Conservation (phyloP, 2,113 vertebrate species). For the Corvus moneduloides region DNA sequence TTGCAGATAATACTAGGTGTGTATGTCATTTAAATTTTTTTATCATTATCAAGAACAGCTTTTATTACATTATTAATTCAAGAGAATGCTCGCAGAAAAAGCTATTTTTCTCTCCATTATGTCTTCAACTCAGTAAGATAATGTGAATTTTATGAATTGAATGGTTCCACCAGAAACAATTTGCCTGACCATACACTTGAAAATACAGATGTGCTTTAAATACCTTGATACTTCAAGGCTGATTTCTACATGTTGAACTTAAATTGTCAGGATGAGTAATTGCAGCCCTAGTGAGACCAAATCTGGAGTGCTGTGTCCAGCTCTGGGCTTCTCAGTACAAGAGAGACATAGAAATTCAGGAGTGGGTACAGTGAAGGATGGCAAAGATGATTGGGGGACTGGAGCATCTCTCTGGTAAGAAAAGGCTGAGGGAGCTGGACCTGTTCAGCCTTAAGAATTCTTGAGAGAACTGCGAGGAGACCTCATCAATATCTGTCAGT, state of each 20-base stretch:
- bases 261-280: not conserved
- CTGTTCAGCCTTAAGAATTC: not conserved
- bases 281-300: not conserved
- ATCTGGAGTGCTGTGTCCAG: not conserved
- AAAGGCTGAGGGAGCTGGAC: not conserved
- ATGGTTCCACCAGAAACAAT: not conserved
- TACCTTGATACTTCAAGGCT: not conserved
- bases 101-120: not conserved
- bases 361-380: fast-evolving
- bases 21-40: not conserved
- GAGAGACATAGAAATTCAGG: not conserved
- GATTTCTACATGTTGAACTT: not conserved
- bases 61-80: not conserved
- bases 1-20: not conserved
- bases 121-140: not conserved
- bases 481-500: not conserved
- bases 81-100: not conserved
- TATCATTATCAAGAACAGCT: not conserved
- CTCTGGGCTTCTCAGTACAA: not conserved
- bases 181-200: not conserved
- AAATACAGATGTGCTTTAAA: not conserved
- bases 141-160: not conserved
- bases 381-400: not conserved
- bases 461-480: fast-evolving
- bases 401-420: fast-evolving